A percentile compares a stretch with the other conserved stretches of the same genome.
Evolutionary conservation across 2,797 vertebrate species (phyloP).

Genomic region (Morus bassanus): DNA sequence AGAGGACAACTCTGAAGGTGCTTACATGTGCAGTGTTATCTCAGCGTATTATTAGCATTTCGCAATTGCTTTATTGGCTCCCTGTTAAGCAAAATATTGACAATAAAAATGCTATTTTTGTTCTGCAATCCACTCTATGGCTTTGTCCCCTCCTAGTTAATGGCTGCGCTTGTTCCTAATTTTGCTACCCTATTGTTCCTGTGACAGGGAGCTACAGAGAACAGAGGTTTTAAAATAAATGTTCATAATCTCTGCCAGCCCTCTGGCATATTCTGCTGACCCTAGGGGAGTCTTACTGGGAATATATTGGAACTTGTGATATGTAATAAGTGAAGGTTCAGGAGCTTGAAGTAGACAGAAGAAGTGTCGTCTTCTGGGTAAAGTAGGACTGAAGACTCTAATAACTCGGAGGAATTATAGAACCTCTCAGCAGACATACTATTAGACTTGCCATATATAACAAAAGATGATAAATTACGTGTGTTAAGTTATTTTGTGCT

Average conservation of each 20-base stretch:
- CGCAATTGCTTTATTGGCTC: conserved; percentile 65
- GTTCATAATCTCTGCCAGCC: conserved; percentile 68
- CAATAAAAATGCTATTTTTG: conserved; percentile 73
- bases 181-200: conserved; percentile 59
- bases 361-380: conserved; percentile 29
- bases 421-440: conserved; percentile 47
- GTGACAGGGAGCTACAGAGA: conserved; percentile 65
- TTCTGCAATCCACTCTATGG: conserved; percentile 5
- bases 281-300: conserved; percentile 60
- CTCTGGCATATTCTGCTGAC: conserved; percentile 71
- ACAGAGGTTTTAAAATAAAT: conserved; percentile 66
- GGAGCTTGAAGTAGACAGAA: conserved; percentile 46
- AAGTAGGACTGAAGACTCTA: conserved; percentile 55
- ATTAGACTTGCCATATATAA: conserved; percentile 34
- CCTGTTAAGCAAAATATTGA: conserved; percentile 75
- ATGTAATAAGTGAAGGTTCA: conserved; percentile 69
- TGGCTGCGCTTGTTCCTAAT: conserved; percentile 42
- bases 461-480: conserved; percentile 42
- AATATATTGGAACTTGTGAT: conserved; percentile 66
- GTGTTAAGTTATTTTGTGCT: conserved; percentile 35
- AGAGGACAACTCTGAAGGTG: background rate
- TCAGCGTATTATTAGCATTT: conserved; percentile 40
- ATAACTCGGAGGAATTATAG: conserved; percentile 54
- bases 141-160: conserved; percentile 61
- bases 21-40: conserved; percentile 39